These are phyloP conservation scores for Chironomus tepperi DNA, from an alignment of 1,140 invertebrate genomes.

Conservation along the genomic window DNA sequence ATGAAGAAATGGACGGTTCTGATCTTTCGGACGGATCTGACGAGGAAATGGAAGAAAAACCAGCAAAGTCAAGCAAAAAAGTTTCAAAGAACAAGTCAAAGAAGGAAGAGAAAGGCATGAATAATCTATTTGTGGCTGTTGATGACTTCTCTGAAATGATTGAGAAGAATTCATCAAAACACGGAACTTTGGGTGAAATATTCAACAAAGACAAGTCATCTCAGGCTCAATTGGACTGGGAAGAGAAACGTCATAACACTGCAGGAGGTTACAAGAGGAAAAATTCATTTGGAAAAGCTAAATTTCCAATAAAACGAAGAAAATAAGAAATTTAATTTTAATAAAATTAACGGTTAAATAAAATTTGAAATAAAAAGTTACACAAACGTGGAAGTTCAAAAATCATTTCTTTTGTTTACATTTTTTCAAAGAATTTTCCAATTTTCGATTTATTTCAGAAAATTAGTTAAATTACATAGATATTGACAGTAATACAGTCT, in stretches of 20 bases:
- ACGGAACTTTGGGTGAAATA: slow-evolving; percentile 52
- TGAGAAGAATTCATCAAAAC: slow-evolving; percentile 55
- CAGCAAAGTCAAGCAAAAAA: slow-evolving; percentile 31
- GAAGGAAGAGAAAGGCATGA: slow-evolving; percentile 37
- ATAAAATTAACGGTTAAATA: background rate
- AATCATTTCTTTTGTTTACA: background rate
- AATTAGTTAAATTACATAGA: background rate
- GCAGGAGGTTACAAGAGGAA: background rate
- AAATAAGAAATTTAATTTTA: background rate
- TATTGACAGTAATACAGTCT: slow-evolving; percentile 24
- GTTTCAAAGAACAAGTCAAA: slow-evolving; percentile 31
- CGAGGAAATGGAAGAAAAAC: slow-evolving; percentile 34
- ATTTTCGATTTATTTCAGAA: background rate
- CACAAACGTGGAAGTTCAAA: background rate
- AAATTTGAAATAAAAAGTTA: background rate
- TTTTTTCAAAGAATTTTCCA: background rate
- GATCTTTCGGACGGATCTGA: slow-evolving; percentile 31
- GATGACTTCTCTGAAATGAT: slow-evolving; percentile 64
- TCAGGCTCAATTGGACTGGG: slow-evolving; percentile 57
- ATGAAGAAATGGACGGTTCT: background rate
- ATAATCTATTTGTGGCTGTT: slow-evolving; percentile 56
- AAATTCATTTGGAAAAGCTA: background rate
- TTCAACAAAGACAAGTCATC: slow-evolving; percentile 56
- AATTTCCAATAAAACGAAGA: background rate
- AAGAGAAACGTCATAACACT: slow-evolving; percentile 42